These are phyloP conservation scores for Ia io DNA, from an alignment of 2,113 vertebrate species.

Conservation along the genomic window DNA sequence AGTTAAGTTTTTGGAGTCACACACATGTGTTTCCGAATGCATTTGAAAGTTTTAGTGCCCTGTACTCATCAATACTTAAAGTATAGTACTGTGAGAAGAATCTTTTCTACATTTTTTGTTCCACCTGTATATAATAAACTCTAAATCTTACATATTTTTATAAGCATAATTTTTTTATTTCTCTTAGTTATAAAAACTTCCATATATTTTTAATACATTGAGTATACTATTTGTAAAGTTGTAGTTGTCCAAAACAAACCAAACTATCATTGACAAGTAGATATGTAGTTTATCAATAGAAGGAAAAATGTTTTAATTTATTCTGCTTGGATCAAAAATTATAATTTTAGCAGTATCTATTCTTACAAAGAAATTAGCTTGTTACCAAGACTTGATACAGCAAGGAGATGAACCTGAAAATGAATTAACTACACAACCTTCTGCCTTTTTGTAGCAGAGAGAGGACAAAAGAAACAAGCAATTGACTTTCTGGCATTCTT, in stretches of 20 bases:
- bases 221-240: not conserved
- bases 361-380: not conserved
- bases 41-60: not conserved
- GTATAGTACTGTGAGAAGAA: not conserved
- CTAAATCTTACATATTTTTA: not conserved
- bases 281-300: not conserved
- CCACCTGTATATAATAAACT: not conserved
- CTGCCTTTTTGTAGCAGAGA: not conserved
- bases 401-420: not conserved
- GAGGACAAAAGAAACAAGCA: not conserved
- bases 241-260: not conserved
- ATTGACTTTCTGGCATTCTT: not conserved
- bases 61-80: not conserved
- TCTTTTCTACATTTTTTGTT: not conserved
- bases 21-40: not conserved
- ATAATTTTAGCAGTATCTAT: not conserved
- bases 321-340: not conserved
- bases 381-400: not conserved
- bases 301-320: constrained; percentile 6
- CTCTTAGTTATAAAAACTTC: not conserved
- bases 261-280: not conserved
- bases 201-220: not conserved
- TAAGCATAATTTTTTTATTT: not conserved
- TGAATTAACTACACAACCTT: not conserved
- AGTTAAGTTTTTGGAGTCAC: not conserved